Base-by-base conservation (phyloP, 2,113 vertebrate species). In the Athene cunicularia region DNA sequence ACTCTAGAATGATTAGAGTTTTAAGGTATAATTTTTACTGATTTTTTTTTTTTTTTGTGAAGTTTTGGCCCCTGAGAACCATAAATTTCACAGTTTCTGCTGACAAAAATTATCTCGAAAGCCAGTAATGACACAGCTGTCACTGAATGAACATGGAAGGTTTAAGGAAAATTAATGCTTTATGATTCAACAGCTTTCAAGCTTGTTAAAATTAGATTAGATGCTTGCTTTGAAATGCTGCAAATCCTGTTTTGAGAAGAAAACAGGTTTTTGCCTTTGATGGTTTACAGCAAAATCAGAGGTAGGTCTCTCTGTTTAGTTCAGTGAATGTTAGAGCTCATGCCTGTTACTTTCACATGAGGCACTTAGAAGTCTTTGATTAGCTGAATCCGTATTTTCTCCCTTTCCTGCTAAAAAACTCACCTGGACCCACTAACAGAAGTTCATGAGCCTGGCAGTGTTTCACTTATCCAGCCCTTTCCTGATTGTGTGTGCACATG, bases 381-480 rank as follows among this genome's bases (percentile, higher is more conserved):
- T 74, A 86, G 41, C 37, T 81, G 59, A 67, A 49, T 72, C 92
- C 47, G 70, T 72, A 6, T 74, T 71, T 82, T 96, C 63, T 43
- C 88, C 83, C 62, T 89, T 85, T 95, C 55, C 82, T 95, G 80
- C 70, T 91, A 58, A 95, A 86, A 90, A 88, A 47, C 62, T 96
- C 80, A 96, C 70, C 21, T 88, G 67, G 86, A 80, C 88, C 80
- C 68, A 98, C 98, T 98, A 97, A 98, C 98, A 75, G 35, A 77
- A 93, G 71, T 91, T 91, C 66, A 32, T 84, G 76, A 95, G 96
- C 98, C 97, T 98, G 93, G 86, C 90, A 92, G 47, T 94, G 7
- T 80, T 88, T 95, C 88, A 93, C 92, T 95, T 97, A 95, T 94
- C 86, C 66, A 81, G 66, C 93, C 96, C 97, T 97, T 95, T 96